Base-by-base conservation (phyloP, 2,113 vertebrate genomes). In the Irena cyanogastra region DNA sequence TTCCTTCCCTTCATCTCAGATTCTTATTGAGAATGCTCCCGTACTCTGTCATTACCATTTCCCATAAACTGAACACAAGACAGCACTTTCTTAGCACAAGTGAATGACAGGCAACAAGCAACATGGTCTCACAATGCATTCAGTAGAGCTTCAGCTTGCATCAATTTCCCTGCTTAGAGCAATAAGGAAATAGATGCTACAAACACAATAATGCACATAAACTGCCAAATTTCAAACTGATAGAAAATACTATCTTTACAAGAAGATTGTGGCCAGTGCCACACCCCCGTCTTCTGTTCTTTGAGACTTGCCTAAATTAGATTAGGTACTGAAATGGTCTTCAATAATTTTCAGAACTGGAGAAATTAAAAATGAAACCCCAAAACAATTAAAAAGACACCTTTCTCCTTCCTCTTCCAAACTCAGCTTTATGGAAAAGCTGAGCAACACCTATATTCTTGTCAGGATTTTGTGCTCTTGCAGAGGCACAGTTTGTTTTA, bases 111-210 rank as follows among this genome's bases (percentile, higher is more conserved):
- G 9, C 16, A 56, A 5, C 9, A 30, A 19, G 39, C 24, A 56
- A 11, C 19, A 20, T 0, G 0, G 6, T 47, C 7, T 39, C 39
- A 61, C 49, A 33, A 12, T 9, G 20, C 15, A 13, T 60, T 64
- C 60, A n/a, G 7, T 0, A 69, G 54, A 60, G 7, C 8, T 83
- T 21, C 44, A 41, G 26, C 28, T 89, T 31, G 26, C 59, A 61
- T 2, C 14, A 27, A 3, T 69, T 72, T 70, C n/a, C n/a, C 23
- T 45, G 18, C 30, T 49, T 50, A 30, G 3, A 45, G 5, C 14
- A 72, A 33, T 1, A 54, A 31, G 42, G 18, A 70, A 44, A n/a
- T 18, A 59, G 35, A 28, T 70, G 31, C 22, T 47, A 35, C 47
- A 65, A 76, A 26, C 30, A 76, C 10, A 28, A 14, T 35, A 28